Evolutionary conservation across 2,888 invertebrate genomes (phyloP), one percentile per base, ranked within the genome.

Genomic region (Epirrita christyi): DNA sequence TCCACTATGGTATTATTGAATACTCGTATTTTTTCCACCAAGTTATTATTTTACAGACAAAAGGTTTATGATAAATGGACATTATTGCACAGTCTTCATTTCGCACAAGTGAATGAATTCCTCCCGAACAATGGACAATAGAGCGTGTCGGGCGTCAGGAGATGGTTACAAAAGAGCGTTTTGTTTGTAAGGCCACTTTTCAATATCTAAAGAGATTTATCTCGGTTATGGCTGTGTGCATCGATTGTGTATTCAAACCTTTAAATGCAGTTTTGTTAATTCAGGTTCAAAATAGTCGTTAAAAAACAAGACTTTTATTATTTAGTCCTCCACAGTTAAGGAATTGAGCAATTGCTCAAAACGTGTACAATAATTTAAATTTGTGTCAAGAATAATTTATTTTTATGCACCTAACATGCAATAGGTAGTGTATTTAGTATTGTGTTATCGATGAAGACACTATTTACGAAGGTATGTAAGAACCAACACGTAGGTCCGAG

Each of bases 41-140:
- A 46, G 21, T 65, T 68, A 64, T 62, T 66, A 59, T 73, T 62
- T 63, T 38, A 60, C 55, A 75, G 67, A 81, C 80, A 82, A 81
- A 4, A 75, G 71, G 51, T 60, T 58, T 59, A 68, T 76, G 72
- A 77, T 77, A 71, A 74, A 76, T 75, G 70, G 76, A 73, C 72
- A 69, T 21, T 70, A 76, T 54, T 54, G 58, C 71, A 69, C 68
- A 70, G 69, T 76, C 73, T 75, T 78, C 72, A 76, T 76, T 85
- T 82, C 78, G 76, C 79, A 79, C 79, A 81, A 85, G 78, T 80
- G 81, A 82, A 85, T 80, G 83, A 83, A 79, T 85, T 84, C 81
- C 80, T 82, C 74, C n/a, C 46, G 70, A 67, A 86, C 85, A 88
- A 87, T 86, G 84, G 76, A 87, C 86, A 88, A 87, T 86, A 82